Conservation (phyloP, 2,113 vertebrate genomes). For the Vimba vimba region DNA sequence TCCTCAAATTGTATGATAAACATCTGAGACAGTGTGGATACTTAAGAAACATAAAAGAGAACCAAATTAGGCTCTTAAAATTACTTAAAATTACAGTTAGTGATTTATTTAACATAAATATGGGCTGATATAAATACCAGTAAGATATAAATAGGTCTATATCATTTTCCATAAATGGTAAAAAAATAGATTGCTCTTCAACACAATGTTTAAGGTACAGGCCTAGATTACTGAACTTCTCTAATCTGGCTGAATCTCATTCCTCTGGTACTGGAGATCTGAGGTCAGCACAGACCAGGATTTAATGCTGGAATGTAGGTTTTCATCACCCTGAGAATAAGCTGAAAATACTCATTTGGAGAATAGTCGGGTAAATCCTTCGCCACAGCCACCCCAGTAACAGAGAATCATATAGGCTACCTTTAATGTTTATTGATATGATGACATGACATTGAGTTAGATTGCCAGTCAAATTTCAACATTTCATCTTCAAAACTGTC, state of each 20-base stretch:
- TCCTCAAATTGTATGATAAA: not conserved
- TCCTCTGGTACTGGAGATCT: conserved; percentile 12
- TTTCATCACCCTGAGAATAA: not conserved
- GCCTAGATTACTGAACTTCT: conserved; percentile 17
- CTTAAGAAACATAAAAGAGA: no score
- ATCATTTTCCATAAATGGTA: not conserved
- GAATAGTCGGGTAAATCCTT: not conserved
- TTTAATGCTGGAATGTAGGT: not conserved
- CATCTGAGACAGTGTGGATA: not conserved
- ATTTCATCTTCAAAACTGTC: not conserved
- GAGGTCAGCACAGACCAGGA: not conserved
- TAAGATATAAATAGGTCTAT: not conserved
- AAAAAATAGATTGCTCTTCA: not conserved
- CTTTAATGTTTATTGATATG: not conserved
- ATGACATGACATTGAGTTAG: not conserved
- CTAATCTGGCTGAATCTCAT: not conserved
- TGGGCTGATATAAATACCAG: no score
- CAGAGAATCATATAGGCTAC: not conserved
- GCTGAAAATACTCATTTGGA: not conserved
- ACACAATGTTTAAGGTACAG: not conserved
- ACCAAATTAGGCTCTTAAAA: no score
- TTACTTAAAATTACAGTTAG: no score
- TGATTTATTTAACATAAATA: no score
- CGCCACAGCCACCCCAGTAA: not conserved
- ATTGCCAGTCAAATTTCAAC: not conserved